Evolutionary conservation across 2,888 invertebrate species (phyloP).

Genomic region (Zhuqinia jingwanae): DNA sequence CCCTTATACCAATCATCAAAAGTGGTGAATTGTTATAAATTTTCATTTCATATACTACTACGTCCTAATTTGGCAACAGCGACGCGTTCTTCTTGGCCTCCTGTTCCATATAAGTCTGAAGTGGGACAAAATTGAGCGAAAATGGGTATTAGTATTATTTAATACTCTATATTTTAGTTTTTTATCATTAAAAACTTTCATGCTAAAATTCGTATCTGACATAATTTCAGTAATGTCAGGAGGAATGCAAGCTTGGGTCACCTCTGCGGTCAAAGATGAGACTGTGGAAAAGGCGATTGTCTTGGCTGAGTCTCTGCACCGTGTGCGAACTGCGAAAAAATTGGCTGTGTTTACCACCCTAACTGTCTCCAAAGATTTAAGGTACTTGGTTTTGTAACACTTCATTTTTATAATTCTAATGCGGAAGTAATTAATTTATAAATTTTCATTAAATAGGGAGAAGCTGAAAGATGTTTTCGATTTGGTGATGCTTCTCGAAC

Average conservation of each 20-base stretch:
- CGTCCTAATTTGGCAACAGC: too few relatives aligned
- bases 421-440: background rate
- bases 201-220: too few relatives aligned
- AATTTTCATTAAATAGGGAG: conserved; percentile 17
- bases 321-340: conserved; percentile 58
- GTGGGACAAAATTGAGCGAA: too few relatives aligned
- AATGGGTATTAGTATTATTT: too few relatives aligned
- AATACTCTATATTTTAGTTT: too few relatives aligned
- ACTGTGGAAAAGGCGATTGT: conserved; percentile 55
- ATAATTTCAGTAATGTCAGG: background rate
- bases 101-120: too few relatives aligned
- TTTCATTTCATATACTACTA: too few relatives aligned
- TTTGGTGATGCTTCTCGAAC: conserved; percentile 34
- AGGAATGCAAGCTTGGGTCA: conserved; percentile 65
- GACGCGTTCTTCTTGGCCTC: too few relatives aligned
- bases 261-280: conserved; percentile 55
- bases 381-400: conserved; percentile 34
- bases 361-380: conserved; percentile 58
- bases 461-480: conserved; percentile 42
- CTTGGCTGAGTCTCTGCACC: conserved; percentile 58
- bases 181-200: too few relatives aligned
- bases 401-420: background rate
- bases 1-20: too few relatives aligned
- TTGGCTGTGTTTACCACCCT: conserved; percentile 52
- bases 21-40: too few relatives aligned